A percentile compares a stretch with the other conserved stretches of the same genome.
These are phyloP conservation scores for Sylvia borin DNA, from an alignment of 2,797 vertebrate species.

Conservation along the genomic window DNA sequence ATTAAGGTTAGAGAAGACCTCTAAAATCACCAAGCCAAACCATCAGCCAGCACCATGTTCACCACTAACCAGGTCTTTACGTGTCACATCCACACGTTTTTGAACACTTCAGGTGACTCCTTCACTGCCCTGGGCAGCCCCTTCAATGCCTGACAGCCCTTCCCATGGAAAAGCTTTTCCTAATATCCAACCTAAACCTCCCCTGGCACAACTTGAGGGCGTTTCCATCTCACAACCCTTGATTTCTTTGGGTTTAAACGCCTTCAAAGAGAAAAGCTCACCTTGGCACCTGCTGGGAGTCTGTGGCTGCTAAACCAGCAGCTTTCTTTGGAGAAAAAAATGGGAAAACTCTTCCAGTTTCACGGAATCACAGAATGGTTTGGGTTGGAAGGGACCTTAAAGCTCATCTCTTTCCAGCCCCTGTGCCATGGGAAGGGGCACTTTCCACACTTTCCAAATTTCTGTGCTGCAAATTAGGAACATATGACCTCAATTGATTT, in stretches of 20 bases:
- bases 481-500: background rate
- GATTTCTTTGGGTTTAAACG: background rate
- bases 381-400: background rate
- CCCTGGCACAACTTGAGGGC: background rate
- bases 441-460: background rate
- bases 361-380: background rate
- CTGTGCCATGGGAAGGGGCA: background rate
- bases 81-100: background rate
- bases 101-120: background rate
- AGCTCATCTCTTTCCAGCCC: background rate
- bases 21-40: background rate
- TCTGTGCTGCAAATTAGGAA: background rate
- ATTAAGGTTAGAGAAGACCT: background rate
- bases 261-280: background rate
- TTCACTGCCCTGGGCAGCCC: background rate
- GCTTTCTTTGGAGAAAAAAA: background rate
- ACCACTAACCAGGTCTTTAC: background rate
- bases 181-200: background rate
- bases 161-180: background rate
- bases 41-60: background rate
- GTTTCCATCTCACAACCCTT: background rate
- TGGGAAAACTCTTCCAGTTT: background rate
- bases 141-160: background rate
- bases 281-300: background rate
- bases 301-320: background rate